Conservation (phyloP, 2,888 invertebrate genomes). For the Margaritifera margaritifera region DNA sequence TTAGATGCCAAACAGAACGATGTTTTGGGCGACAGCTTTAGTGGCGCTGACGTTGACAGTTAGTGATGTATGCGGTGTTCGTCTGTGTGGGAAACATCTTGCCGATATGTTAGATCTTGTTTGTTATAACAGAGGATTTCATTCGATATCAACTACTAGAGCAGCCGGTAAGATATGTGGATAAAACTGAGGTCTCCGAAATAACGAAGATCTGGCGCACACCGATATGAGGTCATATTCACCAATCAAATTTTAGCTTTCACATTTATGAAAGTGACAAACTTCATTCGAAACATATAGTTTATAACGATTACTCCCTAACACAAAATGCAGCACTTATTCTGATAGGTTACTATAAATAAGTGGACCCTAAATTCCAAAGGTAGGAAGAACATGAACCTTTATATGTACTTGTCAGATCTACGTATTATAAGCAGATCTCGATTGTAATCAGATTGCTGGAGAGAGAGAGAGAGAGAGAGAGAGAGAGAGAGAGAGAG, state of each 20-base stretch:
- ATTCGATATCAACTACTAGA: constrained; percentile 20
- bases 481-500: constrained; percentile 9
- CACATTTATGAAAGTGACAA: no score
- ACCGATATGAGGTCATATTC: no score
- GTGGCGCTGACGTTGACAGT: constrained; percentile 23
- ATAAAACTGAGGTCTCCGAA: no score
- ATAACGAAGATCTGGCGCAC: no score
- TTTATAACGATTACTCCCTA: neutral
- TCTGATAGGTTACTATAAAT: neutral
- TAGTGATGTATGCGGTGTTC: constrained; percentile 22
- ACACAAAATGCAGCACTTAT: neutral
- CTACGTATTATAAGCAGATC: no score
- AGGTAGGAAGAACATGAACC: neutral
- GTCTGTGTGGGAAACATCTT: constrained; percentile 38
- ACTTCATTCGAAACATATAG: neutral
- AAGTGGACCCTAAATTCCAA: no score
- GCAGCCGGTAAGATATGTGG: constrained; percentile 13
- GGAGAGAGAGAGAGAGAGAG: constrained; percentile 4
- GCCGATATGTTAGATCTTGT: constrained; percentile 47
- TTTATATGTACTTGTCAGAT: no score
- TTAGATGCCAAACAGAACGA: constrained; percentile 12
- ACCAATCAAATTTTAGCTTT: no score
- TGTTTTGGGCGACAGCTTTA: constrained; percentile 13
- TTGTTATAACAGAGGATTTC: constrained; percentile 44
- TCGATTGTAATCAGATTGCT: neutral